Conservation (phyloP, 2,888 invertebrate genomes). For the Seira sanloemensis region DNA sequence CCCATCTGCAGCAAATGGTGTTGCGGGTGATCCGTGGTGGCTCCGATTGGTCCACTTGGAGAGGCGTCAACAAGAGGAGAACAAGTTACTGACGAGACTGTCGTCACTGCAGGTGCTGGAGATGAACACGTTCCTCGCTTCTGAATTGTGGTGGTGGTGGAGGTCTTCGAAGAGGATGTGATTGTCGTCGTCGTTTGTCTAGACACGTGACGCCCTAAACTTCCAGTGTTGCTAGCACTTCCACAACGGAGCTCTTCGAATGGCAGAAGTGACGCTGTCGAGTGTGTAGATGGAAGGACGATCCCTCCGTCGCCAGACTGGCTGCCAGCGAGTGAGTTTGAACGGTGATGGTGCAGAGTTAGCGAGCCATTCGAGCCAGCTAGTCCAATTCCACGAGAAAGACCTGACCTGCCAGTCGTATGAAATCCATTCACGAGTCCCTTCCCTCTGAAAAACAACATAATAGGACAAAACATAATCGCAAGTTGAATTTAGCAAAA, state of each 20-base stretch:
- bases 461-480: no score
- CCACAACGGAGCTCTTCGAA: slow-evolving; percentile 17
- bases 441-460: slow-evolving; percentile 51
- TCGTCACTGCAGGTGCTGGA: neutral
- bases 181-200: slow-evolving; percentile 53
- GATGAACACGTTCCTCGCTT: slow-evolving; percentile 6
- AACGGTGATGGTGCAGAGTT: slow-evolving; percentile 46
- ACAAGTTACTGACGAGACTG: neutral
- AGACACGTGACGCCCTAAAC: slow-evolving; percentile 51
- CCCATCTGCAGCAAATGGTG: slow-evolving; percentile 76
- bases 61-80: slow-evolving; percentile 43
- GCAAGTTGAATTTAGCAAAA: no score
- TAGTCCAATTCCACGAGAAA: slow-evolving; percentile 39
- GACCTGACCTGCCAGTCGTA: slow-evolving; percentile 56
- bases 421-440: slow-evolving; percentile 59
- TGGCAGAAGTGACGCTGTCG: slow-evolving; percentile 24
- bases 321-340: slow-evolving; percentile 45
- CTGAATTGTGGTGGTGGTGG: slow-evolving; percentile 52
- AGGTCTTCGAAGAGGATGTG: slow-evolving; percentile 47
- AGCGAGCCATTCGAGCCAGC: slow-evolving; percentile 50
- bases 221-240: slow-evolving; percentile 44
- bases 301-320: slow-evolving; percentile 46
- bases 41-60: slow-evolving; percentile 33
- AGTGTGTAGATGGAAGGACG: slow-evolving; percentile 21
- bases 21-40: slow-evolving; percentile 32